These are phyloP conservation scores for Urocolius indicus DNA, from an alignment of 2,113 vertebrate species.

Conservation along the genomic window DNA sequence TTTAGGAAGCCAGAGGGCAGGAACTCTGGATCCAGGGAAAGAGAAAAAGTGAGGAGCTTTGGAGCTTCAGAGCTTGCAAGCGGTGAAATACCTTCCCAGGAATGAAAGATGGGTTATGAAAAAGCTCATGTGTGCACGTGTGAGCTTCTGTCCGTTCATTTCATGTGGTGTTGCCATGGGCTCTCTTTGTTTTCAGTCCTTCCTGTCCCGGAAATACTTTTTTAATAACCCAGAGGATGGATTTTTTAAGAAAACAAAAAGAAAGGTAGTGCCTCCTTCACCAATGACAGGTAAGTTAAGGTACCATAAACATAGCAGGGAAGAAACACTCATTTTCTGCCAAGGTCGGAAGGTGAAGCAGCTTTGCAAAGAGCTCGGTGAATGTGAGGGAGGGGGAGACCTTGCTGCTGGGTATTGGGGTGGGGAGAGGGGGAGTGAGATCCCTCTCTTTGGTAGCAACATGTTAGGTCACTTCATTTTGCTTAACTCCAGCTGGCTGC, in stretches of 20 bases:
- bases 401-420: neutral
- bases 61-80: neutral
- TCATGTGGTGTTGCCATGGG: neutral
- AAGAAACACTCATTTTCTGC: neutral
- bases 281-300: conserved; percentile 93
- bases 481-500: neutral
- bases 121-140: neutral
- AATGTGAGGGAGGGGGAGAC: neutral
- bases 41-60: neutral
- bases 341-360: neutral
- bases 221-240: conserved; percentile 99
- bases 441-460: neutral
- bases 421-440: neutral
- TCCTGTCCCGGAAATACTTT: conserved; percentile 96
- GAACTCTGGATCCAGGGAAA: neutral
- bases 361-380: neutral
- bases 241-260: conserved; percentile 99
- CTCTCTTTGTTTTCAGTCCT: conserved; percentile 83
- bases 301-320: neutral
- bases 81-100: neutral
- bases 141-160: neutral
- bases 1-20: neutral
- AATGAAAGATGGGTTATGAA: neutral
- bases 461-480: neutral
- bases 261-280: conserved; percentile 97